Evolutionary conservation across 2,797 vertebrate species (phyloP).

Genomic region (Eutrigla gurnardus): DNA sequence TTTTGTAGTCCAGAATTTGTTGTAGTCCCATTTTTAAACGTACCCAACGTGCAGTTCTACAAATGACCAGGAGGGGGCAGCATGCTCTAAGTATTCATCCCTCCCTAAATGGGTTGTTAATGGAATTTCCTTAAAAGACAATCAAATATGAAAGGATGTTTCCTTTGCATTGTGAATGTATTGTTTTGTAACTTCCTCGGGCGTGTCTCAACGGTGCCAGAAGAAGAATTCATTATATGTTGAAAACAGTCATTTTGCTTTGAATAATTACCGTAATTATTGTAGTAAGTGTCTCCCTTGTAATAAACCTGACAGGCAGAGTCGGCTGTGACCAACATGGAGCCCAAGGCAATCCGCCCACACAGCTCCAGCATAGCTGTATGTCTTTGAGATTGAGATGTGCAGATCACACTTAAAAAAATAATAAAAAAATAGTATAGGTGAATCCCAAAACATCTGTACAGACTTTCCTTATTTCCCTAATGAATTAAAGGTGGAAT

Average conservation of each 20-base stretch:
- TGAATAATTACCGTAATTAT: background rate
- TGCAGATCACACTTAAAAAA: too few relatives aligned
- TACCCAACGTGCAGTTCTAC: background rate
- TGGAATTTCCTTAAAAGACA: background rate
- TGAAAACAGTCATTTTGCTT: background rate
- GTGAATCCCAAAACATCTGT: too few relatives aligned
- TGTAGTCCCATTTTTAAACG: background rate
- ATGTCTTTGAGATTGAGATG: too few relatives aligned
- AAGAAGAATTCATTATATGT: too few relatives aligned
- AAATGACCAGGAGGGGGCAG: slow-evolving; percentile 37
- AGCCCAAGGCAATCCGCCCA: too few relatives aligned
- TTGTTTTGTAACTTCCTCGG: background rate
- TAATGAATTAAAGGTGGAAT: too few relatives aligned
- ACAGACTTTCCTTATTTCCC: too few relatives aligned
- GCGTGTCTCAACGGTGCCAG: background rate
- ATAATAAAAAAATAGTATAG: too few relatives aligned
- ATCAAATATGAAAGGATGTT: background rate
- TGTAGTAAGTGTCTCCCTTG: background rate
- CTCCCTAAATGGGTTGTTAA: background rate
- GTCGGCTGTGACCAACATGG: background rate
- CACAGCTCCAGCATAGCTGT: too few relatives aligned
- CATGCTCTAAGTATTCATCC: background rate
- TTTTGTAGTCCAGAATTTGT: slow-evolving; percentile 38
- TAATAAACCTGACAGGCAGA: background rate
- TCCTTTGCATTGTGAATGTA: background rate